Base-by-base conservation (phyloP, 1,140 invertebrate species). In the Drosophila pachea region DNA sequence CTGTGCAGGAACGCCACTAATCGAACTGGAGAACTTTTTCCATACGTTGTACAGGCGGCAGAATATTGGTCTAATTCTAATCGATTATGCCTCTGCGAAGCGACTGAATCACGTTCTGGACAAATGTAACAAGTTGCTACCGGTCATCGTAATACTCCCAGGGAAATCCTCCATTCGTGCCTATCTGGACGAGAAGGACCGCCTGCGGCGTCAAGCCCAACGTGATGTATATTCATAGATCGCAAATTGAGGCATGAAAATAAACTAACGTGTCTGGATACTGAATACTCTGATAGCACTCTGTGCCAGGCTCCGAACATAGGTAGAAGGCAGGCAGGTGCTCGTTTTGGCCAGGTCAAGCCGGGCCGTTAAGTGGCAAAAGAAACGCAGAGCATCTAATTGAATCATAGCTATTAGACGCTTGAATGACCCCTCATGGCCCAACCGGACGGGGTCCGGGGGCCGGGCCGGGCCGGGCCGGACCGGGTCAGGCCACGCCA, bases 171-270 rank as follows among this genome's bases (percentile, higher is more conserved):
- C 65, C 9, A 45, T 81, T 8, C 11, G 12, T 4, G 36, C 65
- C 29, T 81, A 79, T 12, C 32, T 79, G 56, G 76, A 79, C 16
- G 74, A 79, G 43, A 75, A 76, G 65, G 68, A 69, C 0, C 65
- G 59, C 0, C 16, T 43, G 2, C 68, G 70, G 3, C 66, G 76
- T 7, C 72, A 79, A 9, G 56, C 49, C 4, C 35, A 65, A 6
- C 22, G 76, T 7, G 77, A 81, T 5, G 33, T 43, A 4, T 78
- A 73, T 31, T 12, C n/a, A 4, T 68, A 61, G 14, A 4, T 14
- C 14, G 2, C 5, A 14, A 12, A 7, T 12, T 4, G 9, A 8
- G 2, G 33, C 22, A 22, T 22, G 22, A 6, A 4, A 48, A 42
- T 53, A 48, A 48, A 66, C 14, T 32, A 9, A 22, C 6, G 54